Percentiles rank a stretch among this genome's conserved stretches.
These are phyloP conservation scores for Meandrusa payeni DNA, from an alignment of 2,888 invertebrate species.

Conservation along the genomic window DNA sequence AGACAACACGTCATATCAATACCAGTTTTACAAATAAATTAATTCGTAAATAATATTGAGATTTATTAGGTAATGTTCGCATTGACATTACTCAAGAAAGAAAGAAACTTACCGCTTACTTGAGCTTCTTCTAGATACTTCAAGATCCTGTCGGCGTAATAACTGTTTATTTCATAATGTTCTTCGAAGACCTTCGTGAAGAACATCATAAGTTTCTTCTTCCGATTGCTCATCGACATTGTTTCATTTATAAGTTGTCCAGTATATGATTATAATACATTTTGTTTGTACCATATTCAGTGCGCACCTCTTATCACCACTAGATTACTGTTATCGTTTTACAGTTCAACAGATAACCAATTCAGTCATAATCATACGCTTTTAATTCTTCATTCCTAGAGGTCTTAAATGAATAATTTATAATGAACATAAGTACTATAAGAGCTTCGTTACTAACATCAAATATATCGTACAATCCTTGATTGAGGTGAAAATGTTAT, in stretches of 20 bases:
- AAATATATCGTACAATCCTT: too few relatives aligned
- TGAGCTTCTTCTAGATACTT: conserved; percentile 34
- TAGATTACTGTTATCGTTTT: conserved; percentile 6
- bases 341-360: conserved; percentile 11
- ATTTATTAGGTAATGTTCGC: too few relatives aligned
- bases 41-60: too few relatives aligned
- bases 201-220: conserved; percentile 39
- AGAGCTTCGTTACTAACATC: too few relatives aligned
- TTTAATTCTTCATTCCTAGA: too few relatives aligned
- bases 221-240: conserved; percentile 40
- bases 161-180: conserved; percentile 36
- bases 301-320: conserved; percentile 5
- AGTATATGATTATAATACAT: background rate
- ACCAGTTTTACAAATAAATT: too few relatives aligned
- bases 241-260: conserved; percentile 3
- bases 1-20: too few relatives aligned
- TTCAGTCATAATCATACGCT: too few relatives aligned
- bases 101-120: conserved; percentile 13
- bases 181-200: conserved; percentile 38
- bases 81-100: too few relatives aligned
- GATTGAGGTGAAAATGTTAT: too few relatives aligned
- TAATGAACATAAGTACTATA: too few relatives aligned
- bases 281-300: conserved; percentile 1
- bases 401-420: too few relatives aligned
- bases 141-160: conserved; percentile 37